Evolutionary conservation across 2,888 invertebrate genomes (phyloP), one percentile per base, ranked within the genome.

Genomic region (Hemithea aestivaria): DNA sequence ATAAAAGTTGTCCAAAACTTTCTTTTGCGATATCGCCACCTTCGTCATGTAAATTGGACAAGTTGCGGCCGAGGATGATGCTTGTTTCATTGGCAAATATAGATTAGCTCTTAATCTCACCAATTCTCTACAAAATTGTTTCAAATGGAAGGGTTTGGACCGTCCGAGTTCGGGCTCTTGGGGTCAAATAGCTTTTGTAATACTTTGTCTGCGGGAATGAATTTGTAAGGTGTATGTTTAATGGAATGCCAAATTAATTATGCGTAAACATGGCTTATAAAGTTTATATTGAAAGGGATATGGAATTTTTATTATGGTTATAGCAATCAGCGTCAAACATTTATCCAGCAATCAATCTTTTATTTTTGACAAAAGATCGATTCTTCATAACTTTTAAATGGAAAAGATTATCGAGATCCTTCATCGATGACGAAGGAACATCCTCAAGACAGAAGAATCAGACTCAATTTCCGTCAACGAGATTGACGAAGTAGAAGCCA

Each of bases 1-100:
- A 83, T 83, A 83, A 82, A 84, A 83, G 77, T 84, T 81, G 73
- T 73, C 62, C 56, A 54, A 66, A 84, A 82, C 75, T 84, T 83
- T 81, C 81, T 81, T 82, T 79, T 75, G 78, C 80, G 81, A 80
- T 83, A 82, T 83, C 80, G 74, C 75, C 82, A 82, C 83, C 83
- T 81, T 66, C 82, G 79, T 82, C 84, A 83, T 83, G 79, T 83
- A 83, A 81, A 84, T 84, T 83, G 74, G 81, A 83, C 78, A 82
- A 82, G 76, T 82, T 81, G 71, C 59, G 73, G 71, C 52, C 56
- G 56, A 58, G 66, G 67, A 72, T 71, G 74, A 78, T 75, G 77
- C 69, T 77, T 78, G 73, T 77, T 81, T 78, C 73, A 81, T 78
- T 75, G 62, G 64, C 65, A 68, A 73, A 74, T 74, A 79, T 72